These are phyloP conservation scores for Rhabditoides inermis DNA, from an alignment of 2,888 invertebrate species.

Conservation along the genomic window DNA sequence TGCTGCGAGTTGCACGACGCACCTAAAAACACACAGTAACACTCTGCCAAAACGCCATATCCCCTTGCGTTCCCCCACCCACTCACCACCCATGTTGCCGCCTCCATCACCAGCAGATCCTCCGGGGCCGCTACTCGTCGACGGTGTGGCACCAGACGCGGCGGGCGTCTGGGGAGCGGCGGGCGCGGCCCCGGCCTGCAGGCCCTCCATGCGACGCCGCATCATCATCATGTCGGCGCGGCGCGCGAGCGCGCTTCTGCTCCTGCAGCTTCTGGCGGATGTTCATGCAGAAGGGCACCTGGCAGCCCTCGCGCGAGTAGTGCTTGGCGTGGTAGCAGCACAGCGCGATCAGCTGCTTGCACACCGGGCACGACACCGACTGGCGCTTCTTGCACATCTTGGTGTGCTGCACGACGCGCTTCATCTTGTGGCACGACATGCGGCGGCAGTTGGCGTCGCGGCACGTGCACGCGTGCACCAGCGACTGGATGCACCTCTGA, in stretches of 20 bases:
- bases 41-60: no score
- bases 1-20: no score
- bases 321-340: slow-evolving; percentile 99
- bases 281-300: slow-evolving; percentile 95
- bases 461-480: slow-evolving; percentile 94
- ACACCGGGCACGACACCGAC: slow-evolving; percentile 88
- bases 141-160: neutral
- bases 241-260: slow-evolving; percentile 85
- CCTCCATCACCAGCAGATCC: neutral
- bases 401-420: slow-evolving; percentile 93
- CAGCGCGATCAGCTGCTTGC: slow-evolving; percentile 94
- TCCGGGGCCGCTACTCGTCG: neutral
- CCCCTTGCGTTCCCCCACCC: no score
- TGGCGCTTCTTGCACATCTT: slow-evolving; percentile 81
- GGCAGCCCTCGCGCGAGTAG: slow-evolving; percentile 62
- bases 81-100: neutral
- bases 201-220: slow-evolving; percentile 59
- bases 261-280: slow-evolving; percentile 95
- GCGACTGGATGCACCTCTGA: slow-evolving; percentile 81
- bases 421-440: slow-evolving; percentile 98
- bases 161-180: neutral
- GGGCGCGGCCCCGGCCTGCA: slow-evolving; percentile 17
- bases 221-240: slow-evolving; percentile 86
- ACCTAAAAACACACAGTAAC: no score
- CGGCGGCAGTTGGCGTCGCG: slow-evolving; percentile 95